A percentile compares a stretch with the other conserved stretches of the same genome.
Conservation (phyloP, 1,140 invertebrate species). For the Sinella curviseta region DNA sequence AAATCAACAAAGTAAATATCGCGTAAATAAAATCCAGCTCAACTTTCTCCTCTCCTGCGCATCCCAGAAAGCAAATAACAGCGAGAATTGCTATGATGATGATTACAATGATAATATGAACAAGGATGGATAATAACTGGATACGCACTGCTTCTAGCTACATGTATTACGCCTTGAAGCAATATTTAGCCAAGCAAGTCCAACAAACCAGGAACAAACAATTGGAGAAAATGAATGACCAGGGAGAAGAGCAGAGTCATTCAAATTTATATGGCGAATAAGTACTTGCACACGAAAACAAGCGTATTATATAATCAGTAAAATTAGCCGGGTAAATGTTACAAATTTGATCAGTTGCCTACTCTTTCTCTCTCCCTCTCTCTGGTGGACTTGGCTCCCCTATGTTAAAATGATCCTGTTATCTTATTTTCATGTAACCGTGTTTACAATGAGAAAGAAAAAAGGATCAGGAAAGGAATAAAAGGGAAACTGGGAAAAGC, state of each 20-base stretch:
- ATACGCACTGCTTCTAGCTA: too few species aligned
- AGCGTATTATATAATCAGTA: conserved; percentile 19
- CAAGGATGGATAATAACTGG: too few species aligned
- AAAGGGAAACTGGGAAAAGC: too few species aligned
- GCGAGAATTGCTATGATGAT: neutral
- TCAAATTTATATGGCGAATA: too few species aligned
- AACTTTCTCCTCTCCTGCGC: neutral
- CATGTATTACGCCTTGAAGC: too few species aligned
- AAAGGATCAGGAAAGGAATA: too few species aligned
- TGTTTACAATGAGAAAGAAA: neutral
- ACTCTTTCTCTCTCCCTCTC: neutral
- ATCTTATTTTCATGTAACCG: neutral
- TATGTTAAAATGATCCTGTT: neutral
- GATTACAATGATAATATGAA: too few species aligned
- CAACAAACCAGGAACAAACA: too few species aligned
- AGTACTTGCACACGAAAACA: neutral
- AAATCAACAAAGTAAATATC: too few species aligned
- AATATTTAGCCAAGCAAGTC: too few species aligned
- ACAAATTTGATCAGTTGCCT: neutral
- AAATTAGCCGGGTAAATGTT: conserved; percentile 23
- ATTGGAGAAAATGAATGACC: too few species aligned
- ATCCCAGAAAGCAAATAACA: neutral
- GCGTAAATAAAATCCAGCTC: neutral
- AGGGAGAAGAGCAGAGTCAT: too few species aligned
- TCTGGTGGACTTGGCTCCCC: neutral